Conservation (phyloP, 2,113 vertebrate species). For the Nematolebias whitei region DNA sequence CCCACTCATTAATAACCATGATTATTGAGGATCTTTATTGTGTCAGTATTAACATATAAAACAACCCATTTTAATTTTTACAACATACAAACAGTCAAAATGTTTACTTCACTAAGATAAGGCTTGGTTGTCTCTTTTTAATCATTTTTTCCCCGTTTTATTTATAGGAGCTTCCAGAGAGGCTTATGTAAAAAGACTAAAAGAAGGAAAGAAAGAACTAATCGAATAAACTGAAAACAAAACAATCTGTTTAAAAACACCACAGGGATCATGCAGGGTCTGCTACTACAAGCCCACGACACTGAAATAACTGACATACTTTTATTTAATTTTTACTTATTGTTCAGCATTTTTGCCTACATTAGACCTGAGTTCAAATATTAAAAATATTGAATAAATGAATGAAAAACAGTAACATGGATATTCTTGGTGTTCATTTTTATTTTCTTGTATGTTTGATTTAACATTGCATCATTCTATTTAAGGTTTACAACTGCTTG, state of each 20-base stretch:
- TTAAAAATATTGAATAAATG: constrained; percentile 67
- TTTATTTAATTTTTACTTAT: constrained; percentile 24
- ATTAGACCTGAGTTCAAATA: constrained; percentile 74
- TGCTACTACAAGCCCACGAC: constrained; percentile 73
- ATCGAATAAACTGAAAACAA: constrained; percentile 61
- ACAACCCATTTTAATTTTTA: constrained; percentile 85
- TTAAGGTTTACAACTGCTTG: constrained; percentile 68
- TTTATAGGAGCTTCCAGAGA: constrained; percentile 84
- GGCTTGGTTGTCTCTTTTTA: constrained; percentile 86
- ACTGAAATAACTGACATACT: constrained; percentile 54
- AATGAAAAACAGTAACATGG: constrained; percentile 31
- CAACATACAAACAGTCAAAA: constrained; percentile 96
- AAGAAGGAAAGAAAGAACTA: constrained; percentile 73
- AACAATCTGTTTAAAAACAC: constrained; percentile 68
- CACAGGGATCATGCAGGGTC: constrained; percentile 84
- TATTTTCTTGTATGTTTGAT: not conserved
- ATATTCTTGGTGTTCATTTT: constrained; percentile 26
- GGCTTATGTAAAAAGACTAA: constrained; percentile 86
- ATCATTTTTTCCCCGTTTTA: constrained; percentile 27
- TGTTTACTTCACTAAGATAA: constrained; percentile 96
- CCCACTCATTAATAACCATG: constrained; percentile 26
- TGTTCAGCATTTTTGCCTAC: constrained; percentile 69
- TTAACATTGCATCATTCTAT: constrained; percentile 31
- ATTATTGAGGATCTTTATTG: constrained; percentile 88
- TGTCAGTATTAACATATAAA: constrained; percentile 97